phyloP scores from a whole-genome alignment of 2,113 vertebrate species.

The Scartelaos histophorus region DNA sequence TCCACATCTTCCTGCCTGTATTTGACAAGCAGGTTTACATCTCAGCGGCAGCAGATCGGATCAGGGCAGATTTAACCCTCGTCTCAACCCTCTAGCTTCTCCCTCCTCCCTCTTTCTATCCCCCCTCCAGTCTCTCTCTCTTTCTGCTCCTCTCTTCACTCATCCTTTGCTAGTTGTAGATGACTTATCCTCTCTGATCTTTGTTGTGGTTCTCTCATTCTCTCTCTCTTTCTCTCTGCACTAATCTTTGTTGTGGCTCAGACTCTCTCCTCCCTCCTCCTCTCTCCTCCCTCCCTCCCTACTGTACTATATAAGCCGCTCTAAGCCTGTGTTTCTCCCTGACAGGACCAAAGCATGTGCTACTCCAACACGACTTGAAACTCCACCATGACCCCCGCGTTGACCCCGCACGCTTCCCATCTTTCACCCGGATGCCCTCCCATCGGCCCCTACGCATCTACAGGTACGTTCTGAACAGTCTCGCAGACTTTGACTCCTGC shows the following conservation, averaged over 20 bases:
- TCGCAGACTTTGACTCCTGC: neutral
- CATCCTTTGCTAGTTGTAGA: no score
- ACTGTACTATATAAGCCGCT: constrained; percentile 66
- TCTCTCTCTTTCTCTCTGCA: constrained; percentile 6
- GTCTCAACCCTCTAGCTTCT: neutral
- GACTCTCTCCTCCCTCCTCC: constrained; percentile 53
- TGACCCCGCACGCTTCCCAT: constrained; percentile 22
- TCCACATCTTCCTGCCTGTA: neutral
- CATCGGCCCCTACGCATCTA: constrained; percentile 20
- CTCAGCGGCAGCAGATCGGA: constrained; percentile 50
- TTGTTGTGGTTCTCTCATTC: no score
- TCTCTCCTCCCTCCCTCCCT: constrained; percentile 32
- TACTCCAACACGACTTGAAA: constrained; percentile 21
- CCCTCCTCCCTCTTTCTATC: constrained; percentile 22
- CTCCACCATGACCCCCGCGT: constrained; percentile 44
- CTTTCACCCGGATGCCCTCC: neutral
- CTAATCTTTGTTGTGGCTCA: constrained; percentile 73
- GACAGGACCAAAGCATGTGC: constrained; percentile 40
- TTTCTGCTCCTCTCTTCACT: no score
- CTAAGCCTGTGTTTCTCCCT: constrained; percentile 55
- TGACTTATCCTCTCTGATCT: neutral
- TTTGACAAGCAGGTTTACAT: constrained; percentile 21
- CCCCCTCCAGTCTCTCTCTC: neutral
- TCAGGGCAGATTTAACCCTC: constrained; percentile 42
- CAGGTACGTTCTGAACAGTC: constrained; percentile 44